These are phyloP conservation scores for Choristoneura fumiferana DNA, from an alignment of 1,140 invertebrate species.

Conservation along the genomic window DNA sequence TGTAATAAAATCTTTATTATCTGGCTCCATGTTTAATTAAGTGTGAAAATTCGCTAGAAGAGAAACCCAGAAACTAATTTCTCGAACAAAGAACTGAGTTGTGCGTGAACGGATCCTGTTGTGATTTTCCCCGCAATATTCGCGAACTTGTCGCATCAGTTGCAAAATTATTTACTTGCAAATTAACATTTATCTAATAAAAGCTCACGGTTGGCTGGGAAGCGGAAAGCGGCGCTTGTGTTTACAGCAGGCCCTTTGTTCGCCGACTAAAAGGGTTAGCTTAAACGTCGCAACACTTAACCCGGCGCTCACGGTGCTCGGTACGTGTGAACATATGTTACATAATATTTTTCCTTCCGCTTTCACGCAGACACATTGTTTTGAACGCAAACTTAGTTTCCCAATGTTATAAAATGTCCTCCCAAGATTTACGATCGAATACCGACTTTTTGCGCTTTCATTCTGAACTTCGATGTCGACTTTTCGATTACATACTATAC, in stretches of 20 bases:
- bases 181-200: slow-evolving; percentile 41
- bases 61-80: slow-evolving; percentile 13
- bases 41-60: slow-evolving; percentile 7
- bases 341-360: slow-evolving; percentile 16
- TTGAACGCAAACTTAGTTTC: slow-evolving; percentile 15
- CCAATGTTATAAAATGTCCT: not conserved
- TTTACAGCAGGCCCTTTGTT: slow-evolving; percentile 49
- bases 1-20: not conserved
- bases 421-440: slow-evolving; percentile 1
- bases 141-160: slow-evolving; percentile 6
- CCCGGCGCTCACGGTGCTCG: slow-evolving; percentile 29
- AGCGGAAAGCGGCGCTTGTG: slow-evolving; percentile 20
- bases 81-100: not conserved
- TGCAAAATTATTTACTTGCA: slow-evolving; percentile 25
- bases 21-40: slow-evolving; percentile 13
- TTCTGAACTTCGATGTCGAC: not conserved
- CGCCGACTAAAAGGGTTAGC: slow-evolving; percentile 58
- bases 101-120: not conserved
- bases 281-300: slow-evolving; percentile 54
- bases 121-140: slow-evolving; percentile 8
- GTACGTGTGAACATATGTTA: slow-evolving; percentile 15
- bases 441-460: not conserved
- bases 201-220: slow-evolving; percentile 21
- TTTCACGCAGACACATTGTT: not conserved
- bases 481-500: too few relatives aligned